Base-by-base conservation (phyloP, 2,888 invertebrate genomes). In the Agrilus mali region DNA sequence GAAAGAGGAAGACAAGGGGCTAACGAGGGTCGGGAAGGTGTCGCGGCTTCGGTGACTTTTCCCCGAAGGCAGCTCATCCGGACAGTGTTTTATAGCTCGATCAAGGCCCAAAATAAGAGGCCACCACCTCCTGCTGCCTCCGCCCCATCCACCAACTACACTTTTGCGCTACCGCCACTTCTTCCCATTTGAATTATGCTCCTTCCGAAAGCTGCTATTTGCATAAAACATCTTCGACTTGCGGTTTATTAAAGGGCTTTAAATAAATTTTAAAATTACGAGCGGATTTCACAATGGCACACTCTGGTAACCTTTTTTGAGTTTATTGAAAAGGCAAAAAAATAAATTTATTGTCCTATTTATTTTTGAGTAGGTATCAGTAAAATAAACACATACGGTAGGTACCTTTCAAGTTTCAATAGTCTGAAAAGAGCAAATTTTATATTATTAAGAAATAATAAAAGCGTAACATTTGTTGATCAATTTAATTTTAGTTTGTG, bases 151-250 rank as follows among this genome's bases (percentile, higher is more conserved):
- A 22, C 42, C 37, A n/a, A n/a, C n/a, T n/a, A 20, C 27, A 8
- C 10, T 10, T 2, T 27, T 27, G 27, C 27, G 27, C 27, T 27
- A 10, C 27, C 27, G 27, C 27, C 2, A 27, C 27, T 27, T 49
- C 45, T 52, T 47, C 43, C 51, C 44, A 43, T 47, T 48, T 56
- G 55, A 58, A 53, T 60, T 60, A 61, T 60, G 53, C 58, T 57
- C 57, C 54, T 55, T 55, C 56, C 55, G 54, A 53, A 60, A 58
- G 57, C 58, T 55, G 47, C 53, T 55, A 57, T 57, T 57, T 56
- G 55, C 57, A 57, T 57, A 57, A 57, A 57, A 57, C 56, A 58
- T 27, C 10, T 10, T 27, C 27, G 8, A 27, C 27, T 2, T 35
- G 42, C 47, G 40, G 42, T 45, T 43, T 44, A 39, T 42, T 47